Base-by-base conservation (phyloP, 2,797 vertebrate species). In the Ceyx erithaca region DNA sequence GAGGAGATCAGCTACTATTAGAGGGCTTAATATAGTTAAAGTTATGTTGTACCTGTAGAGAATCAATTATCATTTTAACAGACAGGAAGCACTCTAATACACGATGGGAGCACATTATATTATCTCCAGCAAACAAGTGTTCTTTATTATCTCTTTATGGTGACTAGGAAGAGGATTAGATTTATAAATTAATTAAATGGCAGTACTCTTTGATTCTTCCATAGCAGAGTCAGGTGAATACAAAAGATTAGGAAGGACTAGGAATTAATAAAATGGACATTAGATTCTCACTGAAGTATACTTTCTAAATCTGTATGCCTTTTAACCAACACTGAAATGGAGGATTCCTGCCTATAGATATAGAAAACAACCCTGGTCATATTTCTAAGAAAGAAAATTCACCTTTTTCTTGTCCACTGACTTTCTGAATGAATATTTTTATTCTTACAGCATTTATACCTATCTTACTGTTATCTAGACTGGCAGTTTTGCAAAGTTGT, bases 1-100 rank as follows among this genome's bases (percentile, higher is more conserved):
- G 58, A 85, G n/a, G 77, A 82, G 30, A 73, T 90, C 68, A 63
- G 33, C 80, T 94, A 10, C 26, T 77, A 18, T 84, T 37, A 83
- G 66, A 82, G 22, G 37, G 11, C 54, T 48, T 16, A 59, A 57
- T 70, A 45, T 35, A 78, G 69, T 89, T 84, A 89, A 95, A 90
- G 37, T 85, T 31, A 20, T 28, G 10, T 85, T 87, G 51, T 21
- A 64, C 7, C 30, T 31, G 3, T 35, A 67, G 35, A 86, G 78
- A 71, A 72, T 57, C 94, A 28, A 73, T 87, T 91, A 84, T 52
- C n/a, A 77, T 88, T 94, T 94, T 86, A 83, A 92, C 54, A 84
- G 79, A 69, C 17, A 72, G 64, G 48, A 88, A 90, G 71, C 20
- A 17, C 31, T 87, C 52, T 63, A 62, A 94, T 77, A 30, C 33